These are phyloP conservation scores for Tupaia chinensis DNA, from an alignment of 2,113 vertebrate species.

Conservation along the genomic window DNA sequence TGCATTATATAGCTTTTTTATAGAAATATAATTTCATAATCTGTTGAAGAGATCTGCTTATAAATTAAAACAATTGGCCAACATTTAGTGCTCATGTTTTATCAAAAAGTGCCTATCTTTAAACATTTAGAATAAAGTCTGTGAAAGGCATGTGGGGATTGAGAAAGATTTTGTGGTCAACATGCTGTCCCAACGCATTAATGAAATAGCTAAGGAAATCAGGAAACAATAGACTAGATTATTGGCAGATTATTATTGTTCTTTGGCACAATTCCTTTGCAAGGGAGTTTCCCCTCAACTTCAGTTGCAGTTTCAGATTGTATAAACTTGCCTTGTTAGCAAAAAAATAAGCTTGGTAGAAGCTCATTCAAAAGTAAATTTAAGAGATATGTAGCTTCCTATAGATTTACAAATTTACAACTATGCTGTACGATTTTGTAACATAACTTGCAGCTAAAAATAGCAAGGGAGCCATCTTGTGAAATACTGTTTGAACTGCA, in stretches of 20 bases:
- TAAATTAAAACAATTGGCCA: not conserved
- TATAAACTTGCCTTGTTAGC: not conserved
- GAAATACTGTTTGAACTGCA: slow-evolving; percentile 65
- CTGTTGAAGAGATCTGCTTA: not conserved
- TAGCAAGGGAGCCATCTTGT: slow-evolving; percentile 70
- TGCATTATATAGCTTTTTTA: not conserved
- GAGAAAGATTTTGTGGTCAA: not conserved
- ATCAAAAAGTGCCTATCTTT: slow-evolving; percentile 3
- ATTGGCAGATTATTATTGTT: not conserved
- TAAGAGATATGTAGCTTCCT: not conserved
- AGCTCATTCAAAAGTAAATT: not conserved
- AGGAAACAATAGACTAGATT: not conserved
- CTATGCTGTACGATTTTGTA: not conserved
- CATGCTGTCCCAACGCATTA: not conserved
- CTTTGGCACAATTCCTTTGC: slow-evolving; percentile 18
- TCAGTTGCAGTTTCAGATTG: not conserved
- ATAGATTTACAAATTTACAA: slow-evolving; percentile 13
- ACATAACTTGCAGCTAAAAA: slow-evolving; percentile 52
- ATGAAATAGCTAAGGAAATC: not conserved
- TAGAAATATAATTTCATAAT: not conserved
- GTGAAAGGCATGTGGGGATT: not conserved
- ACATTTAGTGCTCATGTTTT: not conserved
- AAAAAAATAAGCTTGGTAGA: not conserved
- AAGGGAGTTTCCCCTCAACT: not conserved
- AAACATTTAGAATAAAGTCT: not conserved